Conservation (phyloP, 2,888 invertebrate genomes). For the Eupeodes luniger region DNA sequence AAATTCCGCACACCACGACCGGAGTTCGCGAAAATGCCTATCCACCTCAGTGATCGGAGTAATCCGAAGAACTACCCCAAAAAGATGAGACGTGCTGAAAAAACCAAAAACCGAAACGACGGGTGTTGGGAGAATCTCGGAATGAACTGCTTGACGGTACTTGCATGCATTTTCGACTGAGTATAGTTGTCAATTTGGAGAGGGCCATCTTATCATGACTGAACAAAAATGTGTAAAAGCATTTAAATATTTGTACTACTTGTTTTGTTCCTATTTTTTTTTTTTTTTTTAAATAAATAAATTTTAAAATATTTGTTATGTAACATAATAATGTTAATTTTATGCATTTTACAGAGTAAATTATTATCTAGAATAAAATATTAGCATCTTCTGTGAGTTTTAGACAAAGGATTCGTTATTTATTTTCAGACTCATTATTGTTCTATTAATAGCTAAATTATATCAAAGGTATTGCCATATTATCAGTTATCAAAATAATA, state of each 20-base stretch:
- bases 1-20: conserved; percentile 83
- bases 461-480: conserved; percentile 44
- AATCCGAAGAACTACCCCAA: conserved; percentile 84
- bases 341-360: conserved; percentile 45
- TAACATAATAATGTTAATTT: conserved; percentile 50
- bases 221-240: conserved; percentile 23
- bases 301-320: conserved; percentile 53
- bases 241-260: neutral
- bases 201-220: conserved; percentile 33
- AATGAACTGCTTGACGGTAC: conserved; percentile 83
- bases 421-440: conserved; percentile 35
- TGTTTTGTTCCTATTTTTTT: conserved; percentile 5
- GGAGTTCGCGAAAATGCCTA: conserved; percentile 83
- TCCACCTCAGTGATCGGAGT: conserved; percentile 83
- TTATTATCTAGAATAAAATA: conserved; percentile 36
- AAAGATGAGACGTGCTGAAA: conserved; percentile 83
- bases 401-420: too few species aligned
- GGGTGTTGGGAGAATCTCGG: conserved; percentile 83
- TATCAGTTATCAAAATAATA: conserved; percentile 22
- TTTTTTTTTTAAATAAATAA: neutral
- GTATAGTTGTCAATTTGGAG: conserved; percentile 69
- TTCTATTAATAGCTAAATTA: conserved; percentile 66
- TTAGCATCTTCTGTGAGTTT: too few species aligned
- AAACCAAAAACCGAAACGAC: conserved; percentile 80
- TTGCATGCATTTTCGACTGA: conserved; percentile 84